Percentiles rank a stretch among this genome's conserved stretches.
Conservation (phyloP, 2,888 invertebrate genomes). For the Hydroisotoma schaefferi region DNA sequence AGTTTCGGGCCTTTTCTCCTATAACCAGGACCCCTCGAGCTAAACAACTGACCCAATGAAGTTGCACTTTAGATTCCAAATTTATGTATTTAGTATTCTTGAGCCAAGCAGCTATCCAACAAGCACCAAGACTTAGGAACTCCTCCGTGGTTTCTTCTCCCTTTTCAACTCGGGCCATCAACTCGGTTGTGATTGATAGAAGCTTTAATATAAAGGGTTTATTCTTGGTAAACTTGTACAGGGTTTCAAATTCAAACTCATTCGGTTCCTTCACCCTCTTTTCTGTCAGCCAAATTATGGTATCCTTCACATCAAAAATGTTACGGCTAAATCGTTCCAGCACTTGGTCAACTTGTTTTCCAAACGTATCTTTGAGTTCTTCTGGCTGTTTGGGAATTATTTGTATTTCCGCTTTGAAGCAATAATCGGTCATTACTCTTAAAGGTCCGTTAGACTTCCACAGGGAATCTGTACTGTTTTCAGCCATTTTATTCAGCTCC, state of each 20-base stretch:
- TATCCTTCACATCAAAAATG: slow-evolving; percentile 10
- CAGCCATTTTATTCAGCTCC: slow-evolving; percentile 7
- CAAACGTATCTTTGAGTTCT: slow-evolving; percentile 8
- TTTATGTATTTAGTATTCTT: slow-evolving; percentile 34
- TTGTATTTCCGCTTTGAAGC: slow-evolving; percentile 27
- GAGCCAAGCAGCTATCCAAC: slow-evolving; percentile 46
- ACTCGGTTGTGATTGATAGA: slow-evolving; percentile 25
- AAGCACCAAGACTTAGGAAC: slow-evolving; percentile 34
- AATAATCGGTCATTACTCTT: slow-evolving; percentile 24
- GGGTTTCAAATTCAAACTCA: slow-evolving; percentile 36
- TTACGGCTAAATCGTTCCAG: slow-evolving; percentile 9
- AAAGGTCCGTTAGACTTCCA: slow-evolving; percentile 22
- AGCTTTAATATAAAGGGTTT: slow-evolving; percentile 21
- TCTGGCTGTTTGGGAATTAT: not conserved
- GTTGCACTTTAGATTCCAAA: slow-evolving; percentile 18
- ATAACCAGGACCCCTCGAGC: slow-evolving; percentile 29
- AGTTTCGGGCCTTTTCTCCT: slow-evolving; percentile 19
- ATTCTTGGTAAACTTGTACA: slow-evolving; percentile 28
- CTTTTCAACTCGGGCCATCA: slow-evolving; percentile 22
- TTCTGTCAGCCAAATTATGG: slow-evolving; percentile 21
- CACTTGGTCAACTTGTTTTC: slow-evolving; percentile 28
- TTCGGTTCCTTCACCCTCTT: slow-evolving; percentile 20
- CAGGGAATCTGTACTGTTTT: slow-evolving; percentile 12
- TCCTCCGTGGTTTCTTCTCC: slow-evolving; percentile 22
- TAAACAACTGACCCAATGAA: slow-evolving; percentile 34